A percentile compares a stretch with the other conserved stretches of the same genome.
Conservation (phyloP, 2,797 vertebrate species). For the Loris lydekkerianus region DNA sequence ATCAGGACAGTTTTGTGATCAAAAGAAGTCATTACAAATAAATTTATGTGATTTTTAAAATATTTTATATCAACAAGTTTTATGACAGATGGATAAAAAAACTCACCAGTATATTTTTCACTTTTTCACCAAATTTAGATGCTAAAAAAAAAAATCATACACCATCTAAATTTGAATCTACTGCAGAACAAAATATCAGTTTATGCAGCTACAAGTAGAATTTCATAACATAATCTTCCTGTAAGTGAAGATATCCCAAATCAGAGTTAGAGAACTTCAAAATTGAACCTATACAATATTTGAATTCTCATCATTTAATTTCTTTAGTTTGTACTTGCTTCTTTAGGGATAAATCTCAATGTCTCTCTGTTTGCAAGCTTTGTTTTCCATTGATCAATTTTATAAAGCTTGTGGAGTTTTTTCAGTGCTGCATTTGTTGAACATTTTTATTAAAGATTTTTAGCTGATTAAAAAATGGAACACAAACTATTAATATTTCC, state of each 20-base stretch:
- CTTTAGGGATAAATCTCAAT: background rate
- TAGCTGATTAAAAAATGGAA: background rate
- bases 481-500: constrained; percentile 9
- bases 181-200: background rate
- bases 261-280: background rate
- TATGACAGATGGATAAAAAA: background rate
- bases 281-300: background rate
- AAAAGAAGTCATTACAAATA: background rate
- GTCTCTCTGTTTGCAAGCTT: background rate
- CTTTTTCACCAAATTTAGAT: background rate
- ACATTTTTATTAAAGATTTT: constrained; percentile 43
- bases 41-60: background rate
- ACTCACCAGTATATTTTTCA: background rate
- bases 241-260: constrained; percentile 24
- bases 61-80: background rate
- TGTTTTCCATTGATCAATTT: background rate
- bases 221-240: background rate
- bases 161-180: constrained; percentile 1
- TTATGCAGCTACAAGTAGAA: constrained; percentile 39
- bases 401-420: background rate
- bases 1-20: background rate
- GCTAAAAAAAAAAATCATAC: background rate
- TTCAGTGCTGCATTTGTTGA: background rate
- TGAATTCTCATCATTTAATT: constrained; percentile 26
- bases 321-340: background rate